Percentiles rank a stretch among this genome's conserved stretches.
Conservation (phyloP, 2,113 vertebrate genomes). For the Thamnophis sirtalis region DNA sequence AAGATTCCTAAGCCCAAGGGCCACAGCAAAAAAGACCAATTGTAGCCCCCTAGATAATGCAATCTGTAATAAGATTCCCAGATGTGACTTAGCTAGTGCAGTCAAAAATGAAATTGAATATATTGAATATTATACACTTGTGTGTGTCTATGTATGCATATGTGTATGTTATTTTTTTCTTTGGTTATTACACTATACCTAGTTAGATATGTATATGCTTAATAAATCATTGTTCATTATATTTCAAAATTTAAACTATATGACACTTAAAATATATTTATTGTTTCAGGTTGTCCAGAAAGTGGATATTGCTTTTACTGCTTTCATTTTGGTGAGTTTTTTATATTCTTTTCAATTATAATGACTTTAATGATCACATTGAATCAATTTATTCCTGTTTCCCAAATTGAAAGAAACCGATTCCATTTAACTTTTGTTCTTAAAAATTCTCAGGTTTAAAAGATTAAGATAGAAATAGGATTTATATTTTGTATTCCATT, state of each 20-base stretch:
- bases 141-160: not conserved
- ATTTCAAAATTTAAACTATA: not conserved
- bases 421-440: not conserved
- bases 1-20: not conserved
- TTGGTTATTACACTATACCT: not conserved
- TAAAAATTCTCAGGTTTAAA: not conserved
- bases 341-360: not conserved
- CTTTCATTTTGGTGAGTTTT: slow-evolving; percentile 6
- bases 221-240: not conserved
- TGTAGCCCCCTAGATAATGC: not conserved
- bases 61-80: not conserved
- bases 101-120: not conserved
- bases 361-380: not conserved
- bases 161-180: not conserved
- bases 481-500: not conserved
- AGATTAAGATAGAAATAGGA: not conserved
- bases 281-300: slow-evolving; percentile 21
- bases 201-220: not conserved
- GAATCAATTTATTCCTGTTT: not conserved
- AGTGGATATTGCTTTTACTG: not conserved
- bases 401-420: not conserved
- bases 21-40: not conserved
- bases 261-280: not conserved
- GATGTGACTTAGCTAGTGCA: not conserved
- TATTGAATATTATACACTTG: not conserved